These are phyloP conservation scores for Pseudomugil tenellus DNA, from an alignment of 2,797 vertebrate genomes.

Conservation along the genomic window DNA sequence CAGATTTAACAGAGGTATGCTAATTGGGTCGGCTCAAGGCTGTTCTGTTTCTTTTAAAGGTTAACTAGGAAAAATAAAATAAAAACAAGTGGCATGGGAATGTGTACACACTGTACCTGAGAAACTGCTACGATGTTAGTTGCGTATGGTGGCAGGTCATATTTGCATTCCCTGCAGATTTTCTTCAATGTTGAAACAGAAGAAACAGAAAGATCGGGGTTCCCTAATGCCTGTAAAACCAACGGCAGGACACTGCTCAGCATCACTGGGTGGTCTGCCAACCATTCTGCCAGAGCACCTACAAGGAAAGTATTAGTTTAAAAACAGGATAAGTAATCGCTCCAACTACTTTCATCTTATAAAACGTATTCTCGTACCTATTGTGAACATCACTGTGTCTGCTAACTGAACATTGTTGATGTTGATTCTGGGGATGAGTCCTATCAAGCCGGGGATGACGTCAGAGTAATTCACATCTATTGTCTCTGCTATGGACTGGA, in stretches of 20 bases:
- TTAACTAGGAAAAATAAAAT: background rate
- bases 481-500: constrained; percentile 98
- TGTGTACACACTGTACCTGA: constrained; percentile 83
- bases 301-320: constrained; percentile 21
- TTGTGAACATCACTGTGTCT: constrained; percentile 98
- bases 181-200: constrained; percentile 98
- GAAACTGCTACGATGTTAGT: constrained; percentile 98
- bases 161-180: constrained; percentile 98
- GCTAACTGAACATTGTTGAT: constrained; percentile 98
- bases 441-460: constrained; percentile 96
- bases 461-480: constrained; percentile 98
- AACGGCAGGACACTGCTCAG: constrained; percentile 95
- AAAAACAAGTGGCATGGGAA: background rate
- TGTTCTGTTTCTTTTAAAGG: background rate
- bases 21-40: too few relatives aligned
- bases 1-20: too few relatives aligned
- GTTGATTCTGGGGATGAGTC: constrained; percentile 96
- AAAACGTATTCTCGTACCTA: constrained; percentile 79
- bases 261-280: constrained; percentile 98
- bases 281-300: constrained; percentile 97
- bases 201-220: constrained; percentile 96
- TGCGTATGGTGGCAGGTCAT: constrained; percentile 94
- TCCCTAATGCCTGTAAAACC: constrained; percentile 94
- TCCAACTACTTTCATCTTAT: background rate
- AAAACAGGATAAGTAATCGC: constrained; percentile 6